These are phyloP conservation scores for Siphamia tubifer DNA, from an alignment of 2,113 vertebrate genomes.

Conservation along the genomic window DNA sequence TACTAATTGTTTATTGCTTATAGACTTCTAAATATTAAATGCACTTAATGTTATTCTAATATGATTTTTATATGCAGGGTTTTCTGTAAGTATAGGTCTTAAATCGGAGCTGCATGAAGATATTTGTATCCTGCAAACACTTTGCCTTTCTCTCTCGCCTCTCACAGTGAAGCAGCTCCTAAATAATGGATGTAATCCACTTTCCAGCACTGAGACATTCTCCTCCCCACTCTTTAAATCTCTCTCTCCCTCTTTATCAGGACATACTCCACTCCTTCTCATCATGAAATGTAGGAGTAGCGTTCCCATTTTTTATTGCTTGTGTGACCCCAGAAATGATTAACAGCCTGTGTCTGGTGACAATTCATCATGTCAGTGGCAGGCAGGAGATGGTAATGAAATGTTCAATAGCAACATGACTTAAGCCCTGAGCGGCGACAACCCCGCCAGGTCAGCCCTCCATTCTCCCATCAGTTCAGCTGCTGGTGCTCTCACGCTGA, in stretches of 20 bases:
- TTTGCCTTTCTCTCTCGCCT: not conserved
- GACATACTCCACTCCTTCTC: conserved; percentile 34
- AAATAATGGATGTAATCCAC: conserved; percentile 74
- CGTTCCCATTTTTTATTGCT: conserved; percentile 49
- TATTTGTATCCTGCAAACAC: conserved; percentile 29
- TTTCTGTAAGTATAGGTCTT: not conserved
- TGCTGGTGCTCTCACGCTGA: conserved; percentile 79
- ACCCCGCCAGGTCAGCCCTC: conserved; percentile 35
- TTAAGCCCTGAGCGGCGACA: conserved; percentile 40
- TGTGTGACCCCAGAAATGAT: conserved; percentile 54
- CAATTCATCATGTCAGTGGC: conserved; percentile 53
- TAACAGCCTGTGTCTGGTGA: conserved; percentile 41
- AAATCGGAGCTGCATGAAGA: not conserved
- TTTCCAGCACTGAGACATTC: conserved; percentile 38
- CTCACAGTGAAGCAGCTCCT: conserved; percentile 41
- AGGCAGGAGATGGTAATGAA: conserved; percentile 69
- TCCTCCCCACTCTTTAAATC: conserved; percentile 55
- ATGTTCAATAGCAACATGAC: conserved; percentile 69
- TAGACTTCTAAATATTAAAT: too few species aligned
- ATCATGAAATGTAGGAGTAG: conserved; percentile 41
- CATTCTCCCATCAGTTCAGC: conserved; percentile 39
- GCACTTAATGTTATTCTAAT: not conserved
- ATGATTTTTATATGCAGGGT: not conserved
- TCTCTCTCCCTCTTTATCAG: conserved; percentile 52
- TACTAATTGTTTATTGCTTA: too few species aligned